These are phyloP conservation scores for Coreius guichenoti DNA, from an alignment of 2,797 vertebrate species.

Conservation along the genomic window DNA sequence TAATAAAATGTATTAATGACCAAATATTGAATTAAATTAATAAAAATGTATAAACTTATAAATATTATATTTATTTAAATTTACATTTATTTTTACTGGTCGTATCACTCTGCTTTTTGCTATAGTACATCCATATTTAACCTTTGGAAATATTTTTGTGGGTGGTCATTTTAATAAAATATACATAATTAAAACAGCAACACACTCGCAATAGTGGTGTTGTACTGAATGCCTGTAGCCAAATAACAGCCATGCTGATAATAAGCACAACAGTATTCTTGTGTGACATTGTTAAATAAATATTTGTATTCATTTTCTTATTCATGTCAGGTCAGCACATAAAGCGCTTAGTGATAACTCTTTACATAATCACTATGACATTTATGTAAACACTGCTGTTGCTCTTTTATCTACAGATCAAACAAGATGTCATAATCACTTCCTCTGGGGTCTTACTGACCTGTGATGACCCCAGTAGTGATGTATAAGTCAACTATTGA, in stretches of 20 bases:
- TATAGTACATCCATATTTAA: background rate
- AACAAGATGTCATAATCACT: background rate
- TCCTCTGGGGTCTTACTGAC: slow-evolving; percentile 71
- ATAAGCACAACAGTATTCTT: background rate
- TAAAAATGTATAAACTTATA: background rate
- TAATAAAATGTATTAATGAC: background rate
- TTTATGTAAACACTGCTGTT: background rate
- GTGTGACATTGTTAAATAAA: background rate
- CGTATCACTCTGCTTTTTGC: background rate
- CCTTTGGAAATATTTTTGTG: background rate
- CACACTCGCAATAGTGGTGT: background rate
- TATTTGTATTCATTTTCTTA: background rate
- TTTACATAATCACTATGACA: background rate
- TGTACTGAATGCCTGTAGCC: background rate
- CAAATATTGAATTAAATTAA: background rate
- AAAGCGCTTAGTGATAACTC: background rate
- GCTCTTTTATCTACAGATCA: background rate
- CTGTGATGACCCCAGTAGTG: slow-evolving; percentile 88
- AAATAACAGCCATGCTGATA: background rate
- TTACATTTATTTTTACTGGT: background rate
- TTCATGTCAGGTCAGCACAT: background rate
- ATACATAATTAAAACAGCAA: background rate
- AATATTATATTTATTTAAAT: background rate
- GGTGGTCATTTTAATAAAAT: background rate
- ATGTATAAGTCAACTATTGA: slow-evolving; percentile 87